Percentiles rank a stretch among this genome's conserved stretches.
Evolutionary conservation across 2,888 invertebrate species (phyloP).

Genomic region (Ethmia dodecea): DNA sequence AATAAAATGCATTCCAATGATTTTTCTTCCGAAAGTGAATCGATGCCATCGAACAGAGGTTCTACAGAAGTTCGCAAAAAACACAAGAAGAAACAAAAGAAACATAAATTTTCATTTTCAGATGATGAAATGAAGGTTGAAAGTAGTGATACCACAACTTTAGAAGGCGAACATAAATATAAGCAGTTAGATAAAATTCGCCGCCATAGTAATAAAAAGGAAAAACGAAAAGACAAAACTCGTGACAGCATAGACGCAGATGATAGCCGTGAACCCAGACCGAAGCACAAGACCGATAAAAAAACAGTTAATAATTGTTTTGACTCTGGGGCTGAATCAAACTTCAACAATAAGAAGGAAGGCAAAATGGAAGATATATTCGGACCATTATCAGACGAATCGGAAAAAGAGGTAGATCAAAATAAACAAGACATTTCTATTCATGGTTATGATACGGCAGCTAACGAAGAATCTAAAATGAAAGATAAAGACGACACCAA

Average conservation of each 20-base stretch:
- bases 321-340: slow-evolving; percentile 41
- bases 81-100: slow-evolving; percentile 91
- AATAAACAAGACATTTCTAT: slow-evolving; percentile 41
- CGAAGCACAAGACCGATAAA: slow-evolving; percentile 79
- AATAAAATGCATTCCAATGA: slow-evolving; percentile 52
- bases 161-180: slow-evolving; percentile 46
- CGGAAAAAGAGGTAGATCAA: slow-evolving; percentile 49
- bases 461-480: slow-evolving; percentile 42
- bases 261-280: slow-evolving; percentile 71
- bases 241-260: slow-evolving; percentile 70
- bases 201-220: slow-evolving; percentile 75
- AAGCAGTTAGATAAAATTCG: slow-evolving; percentile 73
- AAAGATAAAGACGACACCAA: slow-evolving; percentile 73
- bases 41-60: slow-evolving; percentile 53
- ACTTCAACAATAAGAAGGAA: slow-evolving; percentile 77
- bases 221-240: slow-evolving; percentile 78
- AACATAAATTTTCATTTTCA: slow-evolving; percentile 82
- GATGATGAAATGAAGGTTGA: slow-evolving; percentile 65
- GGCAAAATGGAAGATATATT: slow-evolving; percentile 94
- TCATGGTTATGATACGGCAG: slow-evolving; percentile 29
- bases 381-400: slow-evolving; percentile 89
- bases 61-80: slow-evolving; percentile 81
- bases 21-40: slow-evolving; percentile 70
- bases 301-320: slow-evolving; percentile 42
- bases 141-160: slow-evolving; percentile 34